phyloP scores from a whole-genome alignment of 1,140 invertebrate genomes.

The Heliconius eleuchia region DNA sequence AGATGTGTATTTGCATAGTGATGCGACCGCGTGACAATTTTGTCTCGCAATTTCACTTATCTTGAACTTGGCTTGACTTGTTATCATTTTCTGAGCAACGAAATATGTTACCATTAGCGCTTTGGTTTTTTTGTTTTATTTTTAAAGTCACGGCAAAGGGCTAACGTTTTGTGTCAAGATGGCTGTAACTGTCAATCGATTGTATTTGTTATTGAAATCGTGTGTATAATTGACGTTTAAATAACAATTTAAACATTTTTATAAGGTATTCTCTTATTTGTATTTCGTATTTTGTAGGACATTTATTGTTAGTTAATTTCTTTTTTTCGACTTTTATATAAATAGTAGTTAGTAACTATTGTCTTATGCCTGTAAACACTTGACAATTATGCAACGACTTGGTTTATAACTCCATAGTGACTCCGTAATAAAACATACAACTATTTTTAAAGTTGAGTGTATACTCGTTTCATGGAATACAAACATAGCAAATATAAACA shows the following conservation, averaged over 20 bases:
- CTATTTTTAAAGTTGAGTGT: too few relatives aligned
- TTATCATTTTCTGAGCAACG: conserved; percentile 68
- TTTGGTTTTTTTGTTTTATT: conserved; percentile 52
- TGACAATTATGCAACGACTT: too few relatives aligned
- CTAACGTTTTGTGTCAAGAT: background rate
- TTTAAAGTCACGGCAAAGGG: conserved; percentile 26
- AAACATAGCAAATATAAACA: background rate
- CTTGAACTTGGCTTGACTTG: conserved; percentile 23
- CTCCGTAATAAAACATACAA: too few relatives aligned
- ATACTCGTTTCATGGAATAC: background rate
- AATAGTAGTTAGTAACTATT: too few relatives aligned
- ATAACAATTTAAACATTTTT: too few relatives aligned
- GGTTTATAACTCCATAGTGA: too few relatives aligned
- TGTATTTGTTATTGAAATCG: background rate
- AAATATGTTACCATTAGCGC: conserved; percentile 59
- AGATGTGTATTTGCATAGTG: conserved; percentile 72
- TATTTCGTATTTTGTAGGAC: too few relatives aligned
- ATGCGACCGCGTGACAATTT: conserved; percentile 62
- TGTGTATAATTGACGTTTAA: background rate
- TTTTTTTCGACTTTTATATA: too few relatives aligned
- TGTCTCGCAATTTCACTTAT: conserved; percentile 64
- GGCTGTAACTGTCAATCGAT: background rate
- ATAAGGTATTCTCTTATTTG: too few relatives aligned
- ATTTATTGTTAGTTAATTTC: too few relatives aligned
- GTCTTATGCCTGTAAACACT: too few relatives aligned